Evolutionary conservation across 1,140 invertebrate species (phyloP), one percentile per base, ranked within the genome.

Genomic region (Calephelis virginiensis): DNA sequence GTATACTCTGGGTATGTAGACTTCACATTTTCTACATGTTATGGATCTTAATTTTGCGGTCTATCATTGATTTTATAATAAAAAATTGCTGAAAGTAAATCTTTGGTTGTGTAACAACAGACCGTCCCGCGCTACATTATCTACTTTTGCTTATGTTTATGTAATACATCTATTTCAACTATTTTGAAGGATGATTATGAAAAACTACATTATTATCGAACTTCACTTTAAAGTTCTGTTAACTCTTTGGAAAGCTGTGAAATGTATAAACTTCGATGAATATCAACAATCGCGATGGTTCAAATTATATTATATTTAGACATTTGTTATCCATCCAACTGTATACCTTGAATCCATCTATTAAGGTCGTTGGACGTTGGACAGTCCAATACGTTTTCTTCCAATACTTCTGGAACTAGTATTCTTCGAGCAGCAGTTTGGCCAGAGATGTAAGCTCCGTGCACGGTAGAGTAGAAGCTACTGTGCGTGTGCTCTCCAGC

Each of bases 401-500:
- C 81, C 13, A 93, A 91, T 69, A 92, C 89, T 40, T 94, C 93
- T 12, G 91, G 85, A 17, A 88, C 92, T 28, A 96, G 76, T 9
- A 97, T 79, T 40, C 93, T 87, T 83, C 97, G 95, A 11, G 97
- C 97, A 48, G 96, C 97, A n/a, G 94, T 94, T 77, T 97, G 93
- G 3, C 98, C 97, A 48, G 95, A 97, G 28, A 98, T 91, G 81
- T 97, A 97, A 6, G 97, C 98, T 9, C 98, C 98, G 83, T 99
- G 97, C 28, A 97, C 97, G 6, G 97, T 99, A 17, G 97, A 98
- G 85, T 98, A 99, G 86, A 98, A 98, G 78, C 94, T 96, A 76
- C 95, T 95, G 92, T 99, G 97, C 6, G 97, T 98, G 72, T 98
- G 97, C 92, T 99, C 97, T 14, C 98, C 97, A 70, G 97, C 97